Evolutionary conservation across 2,888 invertebrate species (phyloP), one percentile per base, ranked within the genome.

Genomic region (Panorpa germanica): DNA sequence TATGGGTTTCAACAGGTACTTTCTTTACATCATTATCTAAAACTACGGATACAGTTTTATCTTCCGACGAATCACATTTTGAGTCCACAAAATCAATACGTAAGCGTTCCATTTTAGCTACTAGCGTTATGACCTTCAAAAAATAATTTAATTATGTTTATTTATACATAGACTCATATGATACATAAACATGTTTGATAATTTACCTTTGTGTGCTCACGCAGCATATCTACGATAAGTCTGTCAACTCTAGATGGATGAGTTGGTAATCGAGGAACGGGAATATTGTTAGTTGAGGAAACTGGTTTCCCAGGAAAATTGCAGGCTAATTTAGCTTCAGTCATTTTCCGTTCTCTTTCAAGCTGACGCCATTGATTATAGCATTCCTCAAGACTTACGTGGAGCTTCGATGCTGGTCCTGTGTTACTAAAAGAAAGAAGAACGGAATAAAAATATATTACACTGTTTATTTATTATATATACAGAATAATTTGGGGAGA

Each of bases 261-360:
- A 3, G 74, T 70, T 28, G 78, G 76, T 33, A 81, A 59, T 2
- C 80, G 57, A n/a, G 81, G 81, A 36, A 80, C 66, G 6, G 68
- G 68, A 37, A 71, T 63, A 36, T 70, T 75, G 46, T 82, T 82
- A 25, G 73, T 68, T 10, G 77, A 77, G 2, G 75, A 76, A 11
- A 82, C 74, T 35, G 74, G 72, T 37, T 77, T 65, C 1, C 81
- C 80, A 2, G 80, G 75, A 48, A 77, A 77, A 37, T 77, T 72
- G 3, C 77, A 59, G 1, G 80, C 81, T 20, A 82, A 51, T 12
- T 76, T 65, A 3, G 76, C 76, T 41, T 78, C 78, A 1, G 76
- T 77, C 38, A 80, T 72, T 47, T 82, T 82, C 6, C 81, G 57
- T 46, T 82, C 81, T 29, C 75, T 70, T 45, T 82, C 81, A 25